Base-by-base conservation (phyloP, 2,888 invertebrate genomes). In the Resseliella maxima region DNA sequence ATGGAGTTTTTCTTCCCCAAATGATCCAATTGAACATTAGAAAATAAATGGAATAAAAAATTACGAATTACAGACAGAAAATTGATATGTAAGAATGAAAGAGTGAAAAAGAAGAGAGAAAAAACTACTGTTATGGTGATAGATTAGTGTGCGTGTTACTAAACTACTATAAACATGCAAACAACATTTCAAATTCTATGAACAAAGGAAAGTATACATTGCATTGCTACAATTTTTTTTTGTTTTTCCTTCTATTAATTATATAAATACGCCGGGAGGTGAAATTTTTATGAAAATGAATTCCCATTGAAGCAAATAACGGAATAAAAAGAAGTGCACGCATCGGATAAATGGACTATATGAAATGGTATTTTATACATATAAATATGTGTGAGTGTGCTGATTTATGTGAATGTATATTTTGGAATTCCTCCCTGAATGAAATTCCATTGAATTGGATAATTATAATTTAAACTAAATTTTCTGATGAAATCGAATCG, bases 401-500 rank as follows among this genome's bases (percentile, higher is more conserved):
- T 5, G 41, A 41, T 41, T 41, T 41, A 12, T 12, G 5, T 41
- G 5, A 12, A 12, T 12, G 12, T 8, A 41, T 41, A n/a, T n/a
- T n/a, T n/a, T n/a, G n/a, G n/a, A n/a, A n/a, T n/a, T n/a, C n/a
- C n/a, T n/a, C n/a, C n/a, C n/a, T n/a, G n/a, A n/a, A n/a, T n/a
- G n/a, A n/a, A n/a, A n/a, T n/a, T n/a, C n/a, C n/a, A n/a, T n/a
- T n/a, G n/a, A n/a, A n/a, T n/a, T n/a, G n/a, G n/a, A n/a, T n/a
- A n/a, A n/a, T n/a, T 50, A 12, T 18, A 8, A 50, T 50, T 50
- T 18, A 5, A 59, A 59, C 12, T 59, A 24, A 59, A 59, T 59
- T 59, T 59, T 59, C 59, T 59, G 24, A 59, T 59, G 59, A 24
- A 59, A 59, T 59, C 59, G 59, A 59, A 59, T 18, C 41, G 5